Evolutionary conservation across 2,113 vertebrate genomes (phyloP), one percentile per base, ranked within the genome.

Genomic region (Sarotherodon lohbergeri): DNA sequence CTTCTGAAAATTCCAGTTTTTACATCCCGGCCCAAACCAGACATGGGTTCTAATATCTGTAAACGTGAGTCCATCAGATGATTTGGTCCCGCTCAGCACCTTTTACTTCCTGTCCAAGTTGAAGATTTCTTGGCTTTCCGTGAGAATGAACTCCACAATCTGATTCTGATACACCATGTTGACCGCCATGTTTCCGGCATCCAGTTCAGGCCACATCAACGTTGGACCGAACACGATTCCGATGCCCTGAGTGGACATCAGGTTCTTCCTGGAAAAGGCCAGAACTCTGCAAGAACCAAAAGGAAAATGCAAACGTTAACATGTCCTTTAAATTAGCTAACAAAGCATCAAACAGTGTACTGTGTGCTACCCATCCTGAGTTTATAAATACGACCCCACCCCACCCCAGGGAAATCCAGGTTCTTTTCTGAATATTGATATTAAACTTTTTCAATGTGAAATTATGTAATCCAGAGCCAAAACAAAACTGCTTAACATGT

Each of bases 131-230:
- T 80, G 91, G 91, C 96, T 98, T 87, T 98, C 97, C 0, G 94
- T 96, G 86, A 99, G 94, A 95, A 99, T 98, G 91, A 98, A 96
- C 96, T 99, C 98, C 32, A 98, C 96, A 43, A 99, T 97, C 95
- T 99, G 98, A 95, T 98, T 99, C 96, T 99, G 98, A 94, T 98
- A 99, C 8, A 98, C 96, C 98, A 99, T 98, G 95, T 98, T 97
- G 71, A 99, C 87, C 0, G 98, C 98, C 97, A 99, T 97, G 95
- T 98, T 98, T 54, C 98, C 97, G 1, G 71, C 89, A 34, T 99
- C 98, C 76, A 97, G 94, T 93, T 99, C 97, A 0, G 98, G 97
- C 95, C 98, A 96, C 95, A 99, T 97, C 52, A 99, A 98, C 3
- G 98, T 99, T 16, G 98, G 98, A 80, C 98, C 98, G 82, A 99